These are phyloP conservation scores for Scaptomyza reducta DNA, from an alignment of 2,888 invertebrate genomes.

Conservation along the genomic window DNA sequence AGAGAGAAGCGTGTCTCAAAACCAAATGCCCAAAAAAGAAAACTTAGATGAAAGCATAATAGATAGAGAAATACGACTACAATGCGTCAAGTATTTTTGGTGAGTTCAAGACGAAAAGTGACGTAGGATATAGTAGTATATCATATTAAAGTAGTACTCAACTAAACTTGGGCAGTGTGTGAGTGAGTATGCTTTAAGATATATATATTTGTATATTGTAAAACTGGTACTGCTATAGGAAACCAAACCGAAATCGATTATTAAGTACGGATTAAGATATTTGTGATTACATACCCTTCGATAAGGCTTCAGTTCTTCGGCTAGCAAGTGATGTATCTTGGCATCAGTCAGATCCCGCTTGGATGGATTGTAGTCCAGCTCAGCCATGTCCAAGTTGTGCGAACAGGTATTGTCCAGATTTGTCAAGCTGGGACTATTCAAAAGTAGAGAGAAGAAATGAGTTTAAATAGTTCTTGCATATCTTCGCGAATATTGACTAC, in stretches of 20 bases:
- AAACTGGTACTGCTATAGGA: slow-evolving; percentile 55
- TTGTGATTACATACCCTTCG: slow-evolving; percentile 88
- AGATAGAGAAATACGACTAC: slow-evolving; percentile 41
- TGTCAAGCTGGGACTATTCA: slow-evolving; percentile 90
- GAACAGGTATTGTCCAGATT: slow-evolving; percentile 91
- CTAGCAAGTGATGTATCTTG: slow-evolving; percentile 95
- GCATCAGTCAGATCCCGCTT: slow-evolving; percentile 96
- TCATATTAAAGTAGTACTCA: slow-evolving; percentile 41
- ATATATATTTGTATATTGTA: slow-evolving; percentile 21
- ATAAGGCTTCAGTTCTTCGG: slow-evolving; percentile 94
- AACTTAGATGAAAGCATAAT: slow-evolving; percentile 45
- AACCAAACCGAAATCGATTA: slow-evolving; percentile 59
- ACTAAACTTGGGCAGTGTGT: slow-evolving; percentile 58
- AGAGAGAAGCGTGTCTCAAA: slow-evolving; percentile 52
- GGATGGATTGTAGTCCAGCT: slow-evolving; percentile 95
- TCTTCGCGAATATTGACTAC: slow-evolving; percentile 5
- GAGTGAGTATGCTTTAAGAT: slow-evolving; percentile 42
- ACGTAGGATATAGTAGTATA: slow-evolving; percentile 13
- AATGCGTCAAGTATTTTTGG: slow-evolving; percentile 38
- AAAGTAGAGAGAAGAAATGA: slow-evolving; percentile 3
- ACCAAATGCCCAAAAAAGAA: slow-evolving; percentile 52
- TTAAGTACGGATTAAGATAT: slow-evolving; percentile 7
- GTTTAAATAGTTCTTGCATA: background rate
- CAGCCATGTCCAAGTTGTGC: slow-evolving; percentile 97
- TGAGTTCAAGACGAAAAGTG: slow-evolving; percentile 46